Evolutionary conservation across 1,140 invertebrate species (phyloP).

Genomic region (Drosophila lacertosa): DNA sequence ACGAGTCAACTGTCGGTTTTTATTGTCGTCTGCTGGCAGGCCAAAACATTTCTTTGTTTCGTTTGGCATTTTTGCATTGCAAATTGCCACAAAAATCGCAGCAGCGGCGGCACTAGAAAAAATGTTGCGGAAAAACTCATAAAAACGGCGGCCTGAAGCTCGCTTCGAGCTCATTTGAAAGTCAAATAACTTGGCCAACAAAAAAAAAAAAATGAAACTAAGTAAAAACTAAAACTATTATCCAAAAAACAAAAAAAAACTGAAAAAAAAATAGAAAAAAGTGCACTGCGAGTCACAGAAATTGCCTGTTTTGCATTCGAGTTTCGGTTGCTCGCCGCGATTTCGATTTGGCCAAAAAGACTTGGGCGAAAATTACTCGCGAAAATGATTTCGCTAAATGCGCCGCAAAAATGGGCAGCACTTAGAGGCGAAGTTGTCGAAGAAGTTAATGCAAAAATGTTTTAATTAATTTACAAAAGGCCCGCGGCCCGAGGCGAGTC

Average conservation of each 20-base stretch:
- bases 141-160: slow-evolving; percentile 57
- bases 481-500: slow-evolving; percentile 11
- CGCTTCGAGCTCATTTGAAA: slow-evolving; percentile 73
- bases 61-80: slow-evolving; percentile 78
- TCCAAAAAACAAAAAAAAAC: slow-evolving; percentile 48
- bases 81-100: slow-evolving; percentile 79
- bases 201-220: slow-evolving; percentile 39
- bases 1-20: slow-evolving; percentile 82
- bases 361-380: slow-evolving; percentile 70
- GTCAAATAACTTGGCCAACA: slow-evolving; percentile 69
- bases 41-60: slow-evolving; percentile 80
- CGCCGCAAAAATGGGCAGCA: slow-evolving; percentile 46
- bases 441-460: slow-evolving; percentile 78
- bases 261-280: slow-evolving; percentile 18
- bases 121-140: slow-evolving; percentile 82
- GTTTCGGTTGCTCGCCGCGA: slow-evolving; percentile 55
- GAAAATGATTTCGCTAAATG: slow-evolving; percentile 73
- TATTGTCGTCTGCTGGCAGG: slow-evolving; percentile 73
- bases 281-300: slow-evolving; percentile 54
- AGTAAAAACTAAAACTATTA: slow-evolving; percentile 61
- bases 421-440: slow-evolving; percentile 2
- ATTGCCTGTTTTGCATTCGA: slow-evolving; percentile 74
- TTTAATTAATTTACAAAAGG: slow-evolving; percentile 73
- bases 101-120: slow-evolving; percentile 53
- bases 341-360: slow-evolving; percentile 51